Evolutionary conservation across 2,797 vertebrate genomes (phyloP).

Genomic region (Lepus oiostolus): DNA sequence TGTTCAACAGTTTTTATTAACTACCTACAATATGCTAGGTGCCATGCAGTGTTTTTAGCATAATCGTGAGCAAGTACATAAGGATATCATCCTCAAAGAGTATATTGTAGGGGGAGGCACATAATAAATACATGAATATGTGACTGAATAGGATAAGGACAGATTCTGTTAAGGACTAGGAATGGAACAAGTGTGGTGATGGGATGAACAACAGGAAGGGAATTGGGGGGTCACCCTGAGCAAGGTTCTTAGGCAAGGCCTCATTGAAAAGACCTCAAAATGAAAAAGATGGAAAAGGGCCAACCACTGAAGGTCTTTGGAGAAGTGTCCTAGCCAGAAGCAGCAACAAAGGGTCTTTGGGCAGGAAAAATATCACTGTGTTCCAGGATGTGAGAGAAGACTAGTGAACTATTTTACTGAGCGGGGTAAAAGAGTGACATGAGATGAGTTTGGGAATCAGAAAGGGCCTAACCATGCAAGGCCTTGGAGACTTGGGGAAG

Average conservation of each 20-base stretch:
- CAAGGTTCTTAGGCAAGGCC: background rate
- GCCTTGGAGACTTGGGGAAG: background rate
- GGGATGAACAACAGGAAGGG: background rate
- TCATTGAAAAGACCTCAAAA: background rate
- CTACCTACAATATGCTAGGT: background rate
- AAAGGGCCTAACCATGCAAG: background rate
- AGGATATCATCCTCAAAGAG: background rate
- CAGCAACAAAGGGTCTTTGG: background rate
- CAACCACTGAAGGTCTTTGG: background rate
- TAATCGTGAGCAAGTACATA: background rate
- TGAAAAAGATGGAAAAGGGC: background rate
- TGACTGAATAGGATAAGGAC: background rate
- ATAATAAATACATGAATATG: slow-evolving; percentile 12
- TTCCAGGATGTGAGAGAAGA: background rate
- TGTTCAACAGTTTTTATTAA: background rate
- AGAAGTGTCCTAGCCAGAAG: background rate
- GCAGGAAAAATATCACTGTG: background rate
- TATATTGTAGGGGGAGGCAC: background rate
- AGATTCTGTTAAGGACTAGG: background rate
- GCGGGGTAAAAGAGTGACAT: background rate
- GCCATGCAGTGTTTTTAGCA: background rate
- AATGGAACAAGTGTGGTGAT: background rate
- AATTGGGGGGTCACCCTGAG: background rate
- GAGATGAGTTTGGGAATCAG: background rate
- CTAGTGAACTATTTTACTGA: background rate